A percentile compares a stretch with the other conserved stretches of the same genome.
Conservation (phyloP, 2,888 invertebrate genomes). For the Salpingus planirostris region DNA sequence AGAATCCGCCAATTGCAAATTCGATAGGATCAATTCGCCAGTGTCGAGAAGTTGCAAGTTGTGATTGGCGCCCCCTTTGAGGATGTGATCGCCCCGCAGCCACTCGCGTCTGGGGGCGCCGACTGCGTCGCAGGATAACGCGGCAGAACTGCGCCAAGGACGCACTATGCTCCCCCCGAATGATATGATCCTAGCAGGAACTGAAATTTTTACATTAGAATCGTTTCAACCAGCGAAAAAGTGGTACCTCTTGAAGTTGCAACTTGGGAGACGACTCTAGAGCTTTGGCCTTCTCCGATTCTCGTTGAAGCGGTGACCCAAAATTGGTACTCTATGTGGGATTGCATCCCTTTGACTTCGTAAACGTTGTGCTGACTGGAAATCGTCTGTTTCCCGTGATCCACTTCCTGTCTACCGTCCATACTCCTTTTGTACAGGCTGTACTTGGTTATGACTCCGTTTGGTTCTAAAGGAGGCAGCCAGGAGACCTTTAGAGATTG, state of each 20-base stretch:
- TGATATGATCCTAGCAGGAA: slow-evolving; percentile 61
- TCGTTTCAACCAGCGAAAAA: too few relatives aligned
- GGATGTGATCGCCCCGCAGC: slow-evolving; percentile 50
- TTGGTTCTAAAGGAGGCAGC: slow-evolving; percentile 65
- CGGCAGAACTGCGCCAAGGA: slow-evolving; percentile 58
- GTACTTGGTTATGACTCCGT: slow-evolving; percentile 69
- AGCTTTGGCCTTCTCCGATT: slow-evolving; percentile 69
- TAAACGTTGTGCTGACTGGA: slow-evolving; percentile 56
- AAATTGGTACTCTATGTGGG: slow-evolving; percentile 66
- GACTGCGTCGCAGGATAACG: slow-evolving; percentile 56
- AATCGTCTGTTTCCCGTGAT: slow-evolving; percentile 57
- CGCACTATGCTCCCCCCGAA: slow-evolving; percentile 58
- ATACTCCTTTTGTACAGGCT: slow-evolving; percentile 61
- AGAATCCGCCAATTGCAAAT: slow-evolving; percentile 54
- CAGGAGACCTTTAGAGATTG: slow-evolving; percentile 70
- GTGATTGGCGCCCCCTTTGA: slow-evolving; percentile 50
- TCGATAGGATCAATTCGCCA: slow-evolving; percentile 56
- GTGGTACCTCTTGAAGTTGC: slow-evolving; percentile 55
- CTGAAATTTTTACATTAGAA: slow-evolving; percentile 37
- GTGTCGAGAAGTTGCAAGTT: slow-evolving; percentile 55
- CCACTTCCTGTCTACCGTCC: slow-evolving; percentile 58
- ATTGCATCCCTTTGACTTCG: slow-evolving; percentile 59
- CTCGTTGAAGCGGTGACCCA: slow-evolving; percentile 71
- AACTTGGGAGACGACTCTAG: slow-evolving; percentile 57
- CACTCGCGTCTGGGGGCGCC: slow-evolving; percentile 59